Base-by-base conservation (phyloP, 2,797 vertebrate species). In the Enteromius paludinosus region DNA sequence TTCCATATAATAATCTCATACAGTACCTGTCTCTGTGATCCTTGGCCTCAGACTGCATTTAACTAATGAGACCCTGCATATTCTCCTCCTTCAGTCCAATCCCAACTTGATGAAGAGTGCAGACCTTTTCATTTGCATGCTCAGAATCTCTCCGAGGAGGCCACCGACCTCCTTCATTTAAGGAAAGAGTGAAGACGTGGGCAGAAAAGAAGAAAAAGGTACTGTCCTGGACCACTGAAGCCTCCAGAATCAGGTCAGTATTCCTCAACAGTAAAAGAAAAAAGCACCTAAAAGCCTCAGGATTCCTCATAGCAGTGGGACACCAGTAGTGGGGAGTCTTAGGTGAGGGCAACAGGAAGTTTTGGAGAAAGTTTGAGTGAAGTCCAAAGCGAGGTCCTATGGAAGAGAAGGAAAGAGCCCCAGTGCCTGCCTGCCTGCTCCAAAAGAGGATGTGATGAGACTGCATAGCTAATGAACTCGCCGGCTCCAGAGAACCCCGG, bases 381-480 rank as follows among this genome's bases (percentile, higher is more conserved):
- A 94, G 94, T 97, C 95, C 96, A 97, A 95, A 93, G 94, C 92
- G 88, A 92, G 91, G 91, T 92, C 93, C 92, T 94, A 92, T 91
- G 89, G 91, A 91, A 90, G 64, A 62, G 28, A 83, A 79, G 82
- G 84, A 91, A 90, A 89, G 93, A 95, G 90, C 88, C 91, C 93
- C 90, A 85, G 89, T 88, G 93, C 92, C 92, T 93, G 93, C 92
- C 92, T 93, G 93, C 92, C 95, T 96, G 93, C 91, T 94, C 95
- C 94, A 94, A 92, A 95, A 93, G 94, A 96, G 92, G 93, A 95
- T 92, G 95, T 94, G 95, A 95, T 93, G 94, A 96, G 95, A 97
- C 94, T 96, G 96, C 96, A 97, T 98, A 93, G 93, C 93, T 97
- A 98, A 99, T 97, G 96, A 97, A 95, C 93, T 94, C 93, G 87